Base-by-base conservation (phyloP, 2,113 vertebrate species). In the Ceuthmochares aereus region DNA sequence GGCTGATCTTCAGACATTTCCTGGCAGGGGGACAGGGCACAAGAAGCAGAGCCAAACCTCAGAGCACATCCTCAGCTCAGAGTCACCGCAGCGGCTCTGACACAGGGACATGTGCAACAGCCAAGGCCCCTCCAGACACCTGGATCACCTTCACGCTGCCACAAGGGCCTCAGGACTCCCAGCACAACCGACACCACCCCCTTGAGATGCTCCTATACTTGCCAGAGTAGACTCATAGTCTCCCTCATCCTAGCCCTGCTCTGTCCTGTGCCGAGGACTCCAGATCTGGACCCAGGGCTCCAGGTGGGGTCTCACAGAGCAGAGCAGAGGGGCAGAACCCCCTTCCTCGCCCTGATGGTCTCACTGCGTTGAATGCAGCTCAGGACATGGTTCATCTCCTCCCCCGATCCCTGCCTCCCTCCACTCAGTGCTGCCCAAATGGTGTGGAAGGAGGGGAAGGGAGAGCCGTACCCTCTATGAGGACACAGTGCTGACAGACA, bases 41-140 rank as follows among this genome's bases (percentile, higher is more conserved):
- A 0, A 37, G 67, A 56, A 76, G 34, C 40, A 64, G 34, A 80
- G 32, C 26, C 76, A 72, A 83, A 14, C 26, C 17, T 42, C 32
- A 1, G 11, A 34, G 49, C 1, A 1, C n/a, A 23, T 32, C 26
- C 34, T n/a, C n/a, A 58, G 56, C 20, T 13, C 64, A 18, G 36
- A 36, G 69, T 32, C 78, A 52, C 60, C 7, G 0, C 47, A 55
- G 0, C 3, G 22, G 29, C 51, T 60, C 13, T 21, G 68, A 52
- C 51, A 51, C 0, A 0, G n/a, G 42, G 36, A 79, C 47, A 80
- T 0, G 0, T 12, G 30, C 37, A 7, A 4, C 0, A 20, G 42
- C 20, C 7, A 5, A 19, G 10, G 21, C 12, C 2, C 12, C 29
- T 60, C 21, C 0, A 0, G 22, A 14, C 14, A 14, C 34, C 37